Evolutionary conservation across 2,888 invertebrate genomes (phyloP), one percentile per base, ranked within the genome.

Genomic region (Yponomeuta cagnagella): DNA sequence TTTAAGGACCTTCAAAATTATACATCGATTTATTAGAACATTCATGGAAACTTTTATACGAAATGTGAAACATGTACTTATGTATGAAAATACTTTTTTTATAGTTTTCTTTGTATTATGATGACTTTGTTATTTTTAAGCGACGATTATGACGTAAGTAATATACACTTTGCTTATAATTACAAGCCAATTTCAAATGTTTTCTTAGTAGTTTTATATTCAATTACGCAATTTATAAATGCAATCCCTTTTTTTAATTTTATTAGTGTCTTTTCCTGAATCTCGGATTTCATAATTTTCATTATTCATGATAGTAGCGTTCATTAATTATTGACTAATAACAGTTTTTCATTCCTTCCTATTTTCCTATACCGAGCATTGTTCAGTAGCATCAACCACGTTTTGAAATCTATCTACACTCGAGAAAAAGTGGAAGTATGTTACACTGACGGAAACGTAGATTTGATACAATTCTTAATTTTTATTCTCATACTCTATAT

Each of bases 181-280:
- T 73, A 75, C 73, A 75, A 78, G 77, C 77, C 71, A 74, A 72
- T 72, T 73, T 73, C 73, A 74, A 71, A 75, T 74, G 75, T 76
- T 76, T 75, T 72, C 72, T 73, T 73, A 73, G 70, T 75, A 74
- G 75, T 76, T 76, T 75, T 79, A 76, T 78, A 83, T 83, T 78
- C 79, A 78, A 83, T 80, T 84, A 83, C 65, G 86, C 83, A 81
- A 82, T 84, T 12, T 58, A 84, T 90, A 90, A 90, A 90, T 90
- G 89, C 89, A 87, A 77, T 80, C 78, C 78, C 43, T 43, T 77
- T 77, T 77, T 77, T 79, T 78, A 23, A 80, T 79, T 80, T 80
- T 79, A 81, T 80, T 80, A 79, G 78, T 79, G 76, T 80, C 77
- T 70, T 63, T 72, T 70, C 73, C 75, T 73, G 73, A 74, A 72